Conservation (phyloP, 2,797 vertebrate genomes). For the Pyrrhura leucotis region DNA sequence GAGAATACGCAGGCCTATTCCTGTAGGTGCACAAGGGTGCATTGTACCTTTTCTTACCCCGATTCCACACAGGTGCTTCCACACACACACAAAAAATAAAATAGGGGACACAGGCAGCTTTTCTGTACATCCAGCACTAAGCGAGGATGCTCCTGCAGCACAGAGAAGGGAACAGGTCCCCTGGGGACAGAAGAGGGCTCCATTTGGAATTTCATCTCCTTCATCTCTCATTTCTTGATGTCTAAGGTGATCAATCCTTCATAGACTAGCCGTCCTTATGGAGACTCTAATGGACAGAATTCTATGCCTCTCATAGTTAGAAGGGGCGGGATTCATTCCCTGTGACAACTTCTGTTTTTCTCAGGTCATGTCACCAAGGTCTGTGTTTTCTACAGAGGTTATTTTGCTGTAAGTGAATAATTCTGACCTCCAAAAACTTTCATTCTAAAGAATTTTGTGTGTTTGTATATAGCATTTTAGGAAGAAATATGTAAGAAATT, state of each 20-base stretch:
- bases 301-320: not conserved
- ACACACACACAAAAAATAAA: not conserved
- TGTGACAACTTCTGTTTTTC: not conserved
- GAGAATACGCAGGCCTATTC: not conserved
- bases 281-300: not conserved
- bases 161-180: not conserved
- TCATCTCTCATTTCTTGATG: not conserved
- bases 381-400: not conserved
- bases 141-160: not conserved
- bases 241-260: not conserved
- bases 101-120: not conserved
- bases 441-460: not conserved
- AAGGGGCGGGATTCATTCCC: not conserved
- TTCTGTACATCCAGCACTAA: not conserved
- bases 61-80: not conserved
- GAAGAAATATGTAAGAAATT: not conserved
- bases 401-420: not conserved
- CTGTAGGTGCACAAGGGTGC: rapidly evolving
- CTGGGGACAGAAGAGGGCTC: not conserved
- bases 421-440: not conserved
- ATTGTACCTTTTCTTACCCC: not conserved
- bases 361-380: not conserved
- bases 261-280: not conserved
- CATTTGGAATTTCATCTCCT: not conserved
- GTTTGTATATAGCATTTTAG: not conserved